Conservation (phyloP, 2,888 invertebrate genomes). For the Campoplex nolae region DNA sequence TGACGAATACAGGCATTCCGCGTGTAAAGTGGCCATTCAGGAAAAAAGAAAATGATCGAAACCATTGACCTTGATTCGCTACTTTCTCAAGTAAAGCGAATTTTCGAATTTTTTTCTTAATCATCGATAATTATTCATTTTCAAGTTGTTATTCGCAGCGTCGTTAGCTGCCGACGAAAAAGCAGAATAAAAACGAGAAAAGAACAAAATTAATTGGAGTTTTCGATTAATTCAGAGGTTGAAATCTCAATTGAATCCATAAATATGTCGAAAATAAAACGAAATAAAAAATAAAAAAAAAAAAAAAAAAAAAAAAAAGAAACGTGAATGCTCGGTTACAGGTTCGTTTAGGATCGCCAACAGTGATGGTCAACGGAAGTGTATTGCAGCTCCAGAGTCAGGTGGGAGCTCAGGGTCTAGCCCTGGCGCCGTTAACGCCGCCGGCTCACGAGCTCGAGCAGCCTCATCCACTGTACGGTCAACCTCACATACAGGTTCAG, state of each 20-base stretch:
- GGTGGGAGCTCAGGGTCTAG: slow-evolving; percentile 75
- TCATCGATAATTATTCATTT: too few relatives aligned
- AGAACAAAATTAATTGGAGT: background rate
- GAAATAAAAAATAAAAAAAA: background rate
- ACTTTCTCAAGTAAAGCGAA: background rate
- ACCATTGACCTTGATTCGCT: background rate
- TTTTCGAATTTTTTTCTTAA: background rate
- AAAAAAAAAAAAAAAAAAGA: background rate
- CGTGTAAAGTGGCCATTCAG: background rate
- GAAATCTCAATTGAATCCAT: background rate
- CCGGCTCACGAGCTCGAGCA: slow-evolving; percentile 87
- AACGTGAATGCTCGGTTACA: slow-evolving; percentile 58
- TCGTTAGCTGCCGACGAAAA: background rate
- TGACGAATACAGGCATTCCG: background rate
- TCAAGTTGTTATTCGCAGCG: background rate
- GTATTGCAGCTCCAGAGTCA: slow-evolving; percentile 78
- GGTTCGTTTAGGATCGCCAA: slow-evolving; percentile 81
- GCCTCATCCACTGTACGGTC: slow-evolving; percentile 81
- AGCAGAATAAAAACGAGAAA: too few relatives aligned
- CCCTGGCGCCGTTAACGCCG: slow-evolving; percentile 86
- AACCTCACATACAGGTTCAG: slow-evolving; percentile 82
- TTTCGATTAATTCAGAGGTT: background rate
- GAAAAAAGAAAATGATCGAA: background rate
- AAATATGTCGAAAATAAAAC: background rate
- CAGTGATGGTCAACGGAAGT: slow-evolving; percentile 80